phyloP scores from a whole-genome alignment of 1,140 invertebrate species.

The Chrysomallon squamiferum region DNA sequence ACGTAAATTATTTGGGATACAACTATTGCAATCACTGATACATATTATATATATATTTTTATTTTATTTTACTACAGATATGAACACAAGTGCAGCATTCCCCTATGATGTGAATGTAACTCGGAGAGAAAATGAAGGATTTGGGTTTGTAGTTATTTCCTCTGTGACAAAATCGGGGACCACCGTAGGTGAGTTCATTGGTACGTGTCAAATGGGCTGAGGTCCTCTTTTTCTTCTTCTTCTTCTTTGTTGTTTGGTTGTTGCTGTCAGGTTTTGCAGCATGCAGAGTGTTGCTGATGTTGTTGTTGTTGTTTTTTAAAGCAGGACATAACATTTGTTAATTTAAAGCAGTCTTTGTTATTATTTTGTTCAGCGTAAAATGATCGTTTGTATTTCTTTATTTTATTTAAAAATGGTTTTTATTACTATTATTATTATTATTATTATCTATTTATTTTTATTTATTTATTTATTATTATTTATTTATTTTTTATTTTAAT shows the following conservation, averaged over 20 bases:
- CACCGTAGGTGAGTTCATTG: constrained; percentile 81
- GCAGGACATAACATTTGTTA: no score
- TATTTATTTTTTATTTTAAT: no score
- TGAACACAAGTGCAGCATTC: constrained; percentile 23
- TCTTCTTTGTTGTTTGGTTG: constrained; percentile 10
- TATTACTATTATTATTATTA: no score
- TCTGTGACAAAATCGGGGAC: constrained; percentile 92
- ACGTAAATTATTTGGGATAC: no score
- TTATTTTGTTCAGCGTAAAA: no score
- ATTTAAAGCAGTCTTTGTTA: no score
- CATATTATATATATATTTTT: not conserved
- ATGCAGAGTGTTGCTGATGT: not conserved
- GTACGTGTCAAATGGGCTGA: constrained; percentile 45
- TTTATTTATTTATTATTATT: no score
- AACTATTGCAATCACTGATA: no score
- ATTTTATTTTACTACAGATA: not conserved
- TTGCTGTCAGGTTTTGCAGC: not conserved
- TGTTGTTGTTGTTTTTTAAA: constrained; percentile 11
- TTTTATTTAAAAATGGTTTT: no score
- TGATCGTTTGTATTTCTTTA: no score
- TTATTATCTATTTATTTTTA: no score
- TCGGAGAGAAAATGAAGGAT: constrained; percentile 92
- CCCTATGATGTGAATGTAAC: constrained; percentile 69
- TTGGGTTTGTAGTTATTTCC: constrained; percentile 98
- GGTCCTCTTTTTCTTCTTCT: constrained; percentile 25